Percentiles rank a stretch among this genome's conserved stretches.
Conservation (phyloP, 2,797 vertebrate species). For the Dermochelys coriacea region DNA sequence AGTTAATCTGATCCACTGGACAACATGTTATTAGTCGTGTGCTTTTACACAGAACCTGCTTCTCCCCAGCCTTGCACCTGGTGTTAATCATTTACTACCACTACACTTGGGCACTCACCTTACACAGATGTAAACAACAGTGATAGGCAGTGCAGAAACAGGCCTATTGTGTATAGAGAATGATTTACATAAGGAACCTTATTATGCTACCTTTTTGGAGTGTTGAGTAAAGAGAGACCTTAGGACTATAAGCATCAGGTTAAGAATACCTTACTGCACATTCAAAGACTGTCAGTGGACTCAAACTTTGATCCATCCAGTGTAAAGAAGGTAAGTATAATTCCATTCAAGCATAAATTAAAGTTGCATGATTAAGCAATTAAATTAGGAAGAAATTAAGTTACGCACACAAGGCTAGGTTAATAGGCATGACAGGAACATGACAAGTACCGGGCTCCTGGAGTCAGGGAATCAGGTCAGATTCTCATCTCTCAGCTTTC, state of each 20-base stretch:
- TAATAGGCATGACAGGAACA: not conserved
- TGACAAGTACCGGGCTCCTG: not conserved
- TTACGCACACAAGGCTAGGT: not conserved
- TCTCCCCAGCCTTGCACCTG: not conserved
- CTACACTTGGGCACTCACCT: not conserved
- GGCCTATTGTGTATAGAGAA: not conserved
- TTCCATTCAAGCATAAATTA: not conserved
- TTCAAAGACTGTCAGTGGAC: not conserved
- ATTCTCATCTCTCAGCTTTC: not conserved
- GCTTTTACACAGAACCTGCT: not conserved
- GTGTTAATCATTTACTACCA: not conserved
- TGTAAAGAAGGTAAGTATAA: not conserved
- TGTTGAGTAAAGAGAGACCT: not conserved
- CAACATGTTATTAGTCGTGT: not conserved
- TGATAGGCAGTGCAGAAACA: not conserved
- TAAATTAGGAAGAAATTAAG: not conserved
- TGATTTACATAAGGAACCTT: not conserved
- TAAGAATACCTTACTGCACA: not conserved
- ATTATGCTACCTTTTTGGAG: not conserved
- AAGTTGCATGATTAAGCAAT: not conserved
- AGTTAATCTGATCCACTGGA: not conserved
- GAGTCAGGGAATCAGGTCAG: not conserved
- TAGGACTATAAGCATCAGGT: not conserved
- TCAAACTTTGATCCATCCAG: not conserved
- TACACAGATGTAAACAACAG: not conserved